Conservation (phyloP, 2,888 invertebrate genomes). For the Synanthedon myopaeformis region DNA sequence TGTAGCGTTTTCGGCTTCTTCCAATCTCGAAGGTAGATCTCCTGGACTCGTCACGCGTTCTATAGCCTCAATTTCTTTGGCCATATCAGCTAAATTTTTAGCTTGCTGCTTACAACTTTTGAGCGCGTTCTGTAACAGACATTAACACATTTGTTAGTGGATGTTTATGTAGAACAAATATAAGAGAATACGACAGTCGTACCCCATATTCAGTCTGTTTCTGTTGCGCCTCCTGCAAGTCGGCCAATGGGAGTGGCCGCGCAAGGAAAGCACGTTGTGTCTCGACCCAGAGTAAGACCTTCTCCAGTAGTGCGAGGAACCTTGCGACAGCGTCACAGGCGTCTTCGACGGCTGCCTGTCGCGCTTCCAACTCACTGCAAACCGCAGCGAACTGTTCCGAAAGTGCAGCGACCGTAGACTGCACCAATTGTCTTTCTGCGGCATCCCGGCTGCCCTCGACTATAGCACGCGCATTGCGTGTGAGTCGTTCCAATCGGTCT, state of each 20-base stretch:
- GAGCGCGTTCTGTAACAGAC: conserved; percentile 77
- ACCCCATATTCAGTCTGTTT: conserved; percentile 90
- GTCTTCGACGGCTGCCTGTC: conserved; percentile 86
- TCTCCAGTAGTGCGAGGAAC: conserved; percentile 84
- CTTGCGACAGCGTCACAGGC: conserved; percentile 90
- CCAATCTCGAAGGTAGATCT: conserved; percentile 85
- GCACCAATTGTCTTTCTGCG: conserved; percentile 80
- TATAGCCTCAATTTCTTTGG: conserved; percentile 88
- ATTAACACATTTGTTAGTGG: conserved; percentile 2
- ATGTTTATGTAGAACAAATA: not conserved
- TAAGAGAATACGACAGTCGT: conserved; percentile 12
- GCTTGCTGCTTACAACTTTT: conserved; percentile 90
- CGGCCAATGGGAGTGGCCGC: conserved; percentile 81
- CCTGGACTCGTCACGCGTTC: conserved; percentile 86
- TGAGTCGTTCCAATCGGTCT: conserved; percentile 82
- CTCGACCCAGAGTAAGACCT: conserved; percentile 85
- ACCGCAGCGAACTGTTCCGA: conserved; percentile 84
- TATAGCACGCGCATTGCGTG: conserved; percentile 82
- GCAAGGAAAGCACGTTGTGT: conserved; percentile 85
- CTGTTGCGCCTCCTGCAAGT: conserved; percentile 84
- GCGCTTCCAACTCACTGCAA: conserved; percentile 83
- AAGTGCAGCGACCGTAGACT: conserved; percentile 79
- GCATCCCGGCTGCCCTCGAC: conserved; percentile 84
- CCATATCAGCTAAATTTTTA: conserved; percentile 92
- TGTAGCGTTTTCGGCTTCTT: conserved; percentile 88